Percentiles rank a stretch among this genome's conserved stretches.
Conservation (phyloP, 2,888 invertebrate species). For the Himalopsyche tibetana region DNA sequence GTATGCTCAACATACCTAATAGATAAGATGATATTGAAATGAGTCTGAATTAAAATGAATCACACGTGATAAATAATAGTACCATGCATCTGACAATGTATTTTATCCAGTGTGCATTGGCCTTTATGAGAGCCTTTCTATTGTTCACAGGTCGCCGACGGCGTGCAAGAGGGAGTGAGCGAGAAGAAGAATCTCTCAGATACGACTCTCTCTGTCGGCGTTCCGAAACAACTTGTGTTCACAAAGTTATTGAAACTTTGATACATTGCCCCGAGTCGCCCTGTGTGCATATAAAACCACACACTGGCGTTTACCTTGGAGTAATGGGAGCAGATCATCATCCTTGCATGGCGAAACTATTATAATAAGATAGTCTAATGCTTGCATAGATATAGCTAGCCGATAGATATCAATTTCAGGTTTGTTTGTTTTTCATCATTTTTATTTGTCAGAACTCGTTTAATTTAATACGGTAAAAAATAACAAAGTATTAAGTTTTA, state of each 20-base stretch:
- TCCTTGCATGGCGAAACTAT: too few relatives aligned
- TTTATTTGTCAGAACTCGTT: too few relatives aligned
- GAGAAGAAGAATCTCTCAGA: neutral
- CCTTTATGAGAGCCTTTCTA: constrained; percentile 29
- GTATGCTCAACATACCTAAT: too few relatives aligned
- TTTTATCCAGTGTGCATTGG: neutral
- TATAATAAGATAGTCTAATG: too few relatives aligned
- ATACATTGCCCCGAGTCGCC: constrained; percentile 32
- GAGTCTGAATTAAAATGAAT: too few relatives aligned
- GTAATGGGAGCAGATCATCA: neutral
- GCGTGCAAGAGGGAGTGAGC: constrained; percentile 12
- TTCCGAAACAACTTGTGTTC: constrained; percentile 40
- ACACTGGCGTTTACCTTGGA: constrained; percentile 1
- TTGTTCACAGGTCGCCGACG: constrained; percentile 34
- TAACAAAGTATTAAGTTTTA: too few relatives aligned
- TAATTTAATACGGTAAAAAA: too few relatives aligned
- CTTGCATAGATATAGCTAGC: too few relatives aligned
- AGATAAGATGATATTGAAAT: too few relatives aligned
- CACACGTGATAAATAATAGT: too few relatives aligned
- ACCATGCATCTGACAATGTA: neutral
- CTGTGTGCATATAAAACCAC: constrained; percentile 42
- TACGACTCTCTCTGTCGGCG: constrained; percentile 26
- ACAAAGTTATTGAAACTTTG: constrained; percentile 43
- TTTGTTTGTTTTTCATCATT: too few relatives aligned
- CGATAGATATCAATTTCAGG: too few relatives aligned